A percentile compares a stretch with the other conserved stretches of the same genome.
Evolutionary conservation across 2,113 vertebrate genomes (phyloP).

Genomic region (Pao palembangensis): DNA sequence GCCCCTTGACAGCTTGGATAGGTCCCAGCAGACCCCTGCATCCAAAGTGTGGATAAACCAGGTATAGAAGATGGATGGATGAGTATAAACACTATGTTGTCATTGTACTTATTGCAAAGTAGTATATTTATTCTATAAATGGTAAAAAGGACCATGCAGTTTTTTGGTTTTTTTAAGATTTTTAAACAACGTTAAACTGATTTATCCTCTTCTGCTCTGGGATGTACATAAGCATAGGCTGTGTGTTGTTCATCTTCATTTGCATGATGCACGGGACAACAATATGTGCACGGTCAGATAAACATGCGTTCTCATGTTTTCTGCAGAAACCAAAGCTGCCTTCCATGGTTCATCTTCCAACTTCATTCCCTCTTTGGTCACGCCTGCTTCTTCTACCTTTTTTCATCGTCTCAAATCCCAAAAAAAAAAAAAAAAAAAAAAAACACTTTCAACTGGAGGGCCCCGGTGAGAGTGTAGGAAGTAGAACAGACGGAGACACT

Average conservation of each 20-base stretch:
- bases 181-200: too few species aligned
- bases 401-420: conserved; percentile 11
- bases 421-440: conserved; percentile 14
- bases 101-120: too few species aligned
- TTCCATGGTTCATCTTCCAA: conserved; percentile 9
- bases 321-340: conserved; percentile 3
- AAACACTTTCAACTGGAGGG: conserved; percentile 16
- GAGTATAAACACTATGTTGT: too few species aligned
- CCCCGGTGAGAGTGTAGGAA: conserved; percentile 3
- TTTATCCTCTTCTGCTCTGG: not conserved
- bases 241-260: not conserved
- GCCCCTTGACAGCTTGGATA: too few species aligned
- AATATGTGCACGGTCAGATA: not conserved
- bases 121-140: too few species aligned
- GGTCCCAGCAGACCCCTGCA: too few species aligned
- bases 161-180: too few species aligned
- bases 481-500: conserved; percentile 13
- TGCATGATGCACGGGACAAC: not conserved
- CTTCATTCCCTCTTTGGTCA: not conserved
- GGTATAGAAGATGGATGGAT: too few species aligned
- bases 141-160: too few species aligned
- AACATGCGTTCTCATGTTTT: not conserved
- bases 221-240: not conserved
- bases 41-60: too few species aligned
- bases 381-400: not conserved